phyloP scores from a whole-genome alignment of 2,113 vertebrate species.

The Equus przewalskii region DNA sequence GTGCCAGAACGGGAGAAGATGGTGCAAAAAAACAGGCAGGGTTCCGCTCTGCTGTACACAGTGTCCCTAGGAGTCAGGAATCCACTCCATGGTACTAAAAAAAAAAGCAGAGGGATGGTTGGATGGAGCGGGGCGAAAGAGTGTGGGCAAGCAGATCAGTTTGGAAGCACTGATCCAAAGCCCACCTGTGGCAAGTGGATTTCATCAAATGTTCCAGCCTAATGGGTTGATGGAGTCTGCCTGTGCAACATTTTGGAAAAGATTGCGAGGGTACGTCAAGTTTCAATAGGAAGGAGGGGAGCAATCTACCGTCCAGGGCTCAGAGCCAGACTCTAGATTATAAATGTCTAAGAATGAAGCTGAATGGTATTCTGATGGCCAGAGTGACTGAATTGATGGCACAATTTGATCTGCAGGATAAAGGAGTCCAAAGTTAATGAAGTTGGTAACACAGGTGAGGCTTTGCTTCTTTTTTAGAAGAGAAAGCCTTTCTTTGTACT shows the following conservation, averaged over 20 bases:
- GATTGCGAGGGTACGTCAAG: not conserved
- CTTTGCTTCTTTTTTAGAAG: not conserved
- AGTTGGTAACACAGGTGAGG: not conserved
- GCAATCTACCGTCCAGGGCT: not conserved
- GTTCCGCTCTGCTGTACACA: too few species aligned
- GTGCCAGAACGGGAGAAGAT: too few species aligned
- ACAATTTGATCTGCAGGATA: slow-evolving; percentile 19
- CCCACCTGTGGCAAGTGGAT: not conserved
- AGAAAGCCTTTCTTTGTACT: not conserved
- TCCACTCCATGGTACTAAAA: too few species aligned
- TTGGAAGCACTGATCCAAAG: not conserved
- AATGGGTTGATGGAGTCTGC: not conserved
- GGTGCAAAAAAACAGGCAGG: too few species aligned
- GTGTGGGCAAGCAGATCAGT: not conserved
- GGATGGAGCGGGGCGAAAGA: not conserved
- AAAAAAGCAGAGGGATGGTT: not conserved
- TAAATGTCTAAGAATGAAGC: not conserved
- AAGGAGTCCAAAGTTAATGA: not conserved
- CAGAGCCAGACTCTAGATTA: not conserved
- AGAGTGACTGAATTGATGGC: not conserved
- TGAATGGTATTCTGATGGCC: not conserved
- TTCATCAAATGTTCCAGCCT: not conserved
- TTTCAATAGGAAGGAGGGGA: not conserved
- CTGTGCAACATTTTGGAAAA: not conserved
- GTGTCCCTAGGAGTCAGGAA: too few species aligned